Conservation (phyloP, 2,797 vertebrate species). For the Rhinichthys osculus region DNA sequence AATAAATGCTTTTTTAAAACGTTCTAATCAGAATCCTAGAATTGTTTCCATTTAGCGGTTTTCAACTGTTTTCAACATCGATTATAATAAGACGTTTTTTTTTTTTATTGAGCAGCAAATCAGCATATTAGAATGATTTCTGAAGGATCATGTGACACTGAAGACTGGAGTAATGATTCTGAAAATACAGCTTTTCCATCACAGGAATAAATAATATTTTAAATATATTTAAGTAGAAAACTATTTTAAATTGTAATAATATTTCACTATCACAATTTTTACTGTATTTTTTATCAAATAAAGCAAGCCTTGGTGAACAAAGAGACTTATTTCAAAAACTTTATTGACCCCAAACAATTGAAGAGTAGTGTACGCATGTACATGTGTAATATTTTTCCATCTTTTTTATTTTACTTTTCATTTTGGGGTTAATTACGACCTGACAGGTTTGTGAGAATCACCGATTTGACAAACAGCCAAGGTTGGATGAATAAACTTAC, state of each 20-base stretch:
- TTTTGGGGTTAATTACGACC: background rate
- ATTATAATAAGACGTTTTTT: too few relatives aligned
- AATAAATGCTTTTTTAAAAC: background rate
- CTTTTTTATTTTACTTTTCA: background rate
- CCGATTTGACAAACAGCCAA: background rate
- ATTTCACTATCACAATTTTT: too few relatives aligned
- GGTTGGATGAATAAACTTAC: constrained; percentile 70
- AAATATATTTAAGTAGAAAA: too few relatives aligned
- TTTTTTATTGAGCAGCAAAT: background rate
- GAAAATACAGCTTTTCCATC: background rate
- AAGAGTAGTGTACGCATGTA: background rate
- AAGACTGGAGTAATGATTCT: too few relatives aligned
- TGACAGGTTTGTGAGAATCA: background rate
- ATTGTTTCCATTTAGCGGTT: background rate
- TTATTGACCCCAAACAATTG: background rate
- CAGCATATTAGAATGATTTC: background rate
- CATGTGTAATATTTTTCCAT: background rate
- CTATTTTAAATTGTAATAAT: too few relatives aligned
- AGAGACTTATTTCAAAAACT: background rate
- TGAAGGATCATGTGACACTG: background rate
- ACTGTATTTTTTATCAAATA: background rate
- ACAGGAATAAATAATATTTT: background rate
- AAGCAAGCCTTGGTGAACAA: background rate
- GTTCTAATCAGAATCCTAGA: background rate
- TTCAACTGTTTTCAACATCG: too few relatives aligned